Evolutionary conservation across 1,140 invertebrate genomes (phyloP).

Genomic region (Oedothorax gibbosus): DNA sequence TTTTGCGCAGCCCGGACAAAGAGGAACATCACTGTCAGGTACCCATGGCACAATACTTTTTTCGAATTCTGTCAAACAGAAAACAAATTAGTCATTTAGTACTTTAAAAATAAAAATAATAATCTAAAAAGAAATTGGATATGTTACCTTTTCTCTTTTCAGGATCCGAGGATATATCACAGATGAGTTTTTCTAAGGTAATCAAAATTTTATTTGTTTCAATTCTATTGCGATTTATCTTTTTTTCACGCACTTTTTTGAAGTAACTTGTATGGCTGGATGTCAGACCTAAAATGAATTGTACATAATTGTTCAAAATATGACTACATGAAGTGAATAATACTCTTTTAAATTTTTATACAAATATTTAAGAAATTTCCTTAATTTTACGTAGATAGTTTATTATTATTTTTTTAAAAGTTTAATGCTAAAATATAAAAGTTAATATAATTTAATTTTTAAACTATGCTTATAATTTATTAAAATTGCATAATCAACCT

Average conservation of each 20-base stretch:
- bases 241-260: conserved; percentile 78
- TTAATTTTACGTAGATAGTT: too few species aligned
- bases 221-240: conserved; percentile 87
- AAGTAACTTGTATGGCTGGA: conserved; percentile 82
- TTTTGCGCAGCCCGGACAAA: conserved; percentile 92
- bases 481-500: too few species aligned
- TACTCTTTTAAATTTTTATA: too few species aligned
- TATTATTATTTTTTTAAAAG: too few species aligned
- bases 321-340: neutral
- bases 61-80: conserved; percentile 74
- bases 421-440: too few species aligned
- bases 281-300: conserved; percentile 72
- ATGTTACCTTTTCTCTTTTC: conserved; percentile 81
- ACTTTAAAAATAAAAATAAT: neutral
- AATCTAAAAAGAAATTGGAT: neutral
- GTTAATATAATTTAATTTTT: too few species aligned
- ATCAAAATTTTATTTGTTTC: conserved; percentile 97
- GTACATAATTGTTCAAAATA: conserved; percentile 43
- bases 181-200: conserved; percentile 89
- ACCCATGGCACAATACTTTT: conserved; percentile 90
- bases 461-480: too few species aligned
- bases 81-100: conserved; percentile 39
- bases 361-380: too few species aligned
- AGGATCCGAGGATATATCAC: conserved; percentile 83
- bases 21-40: conserved; percentile 87